Evolutionary conservation across 2,888 invertebrate genomes (phyloP).

Genomic region (Morinoia aosen): DNA sequence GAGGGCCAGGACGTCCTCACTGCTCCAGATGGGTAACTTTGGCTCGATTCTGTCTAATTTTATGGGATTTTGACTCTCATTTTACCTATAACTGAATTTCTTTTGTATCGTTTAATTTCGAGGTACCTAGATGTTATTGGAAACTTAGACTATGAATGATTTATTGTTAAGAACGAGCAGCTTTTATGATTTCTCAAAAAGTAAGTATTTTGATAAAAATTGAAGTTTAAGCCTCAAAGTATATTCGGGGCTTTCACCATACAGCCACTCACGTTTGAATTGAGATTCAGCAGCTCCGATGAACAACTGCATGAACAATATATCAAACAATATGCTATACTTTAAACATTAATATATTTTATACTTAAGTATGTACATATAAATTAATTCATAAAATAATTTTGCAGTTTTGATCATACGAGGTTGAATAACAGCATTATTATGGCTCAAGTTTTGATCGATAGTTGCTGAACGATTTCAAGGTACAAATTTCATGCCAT

Average conservation of each 20-base stretch:
- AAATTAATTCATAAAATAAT: background rate
- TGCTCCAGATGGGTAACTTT: slow-evolving; percentile 82
- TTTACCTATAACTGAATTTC: background rate
- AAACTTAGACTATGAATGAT: no score
- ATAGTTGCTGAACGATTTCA: background rate
- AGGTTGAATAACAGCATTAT: background rate
- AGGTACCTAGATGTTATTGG: no score
- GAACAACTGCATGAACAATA: background rate
- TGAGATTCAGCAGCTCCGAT: background rate
- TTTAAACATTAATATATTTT: background rate
- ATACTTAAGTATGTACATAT: background rate
- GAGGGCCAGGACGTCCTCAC: slow-evolving; percentile 89
- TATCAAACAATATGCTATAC: background rate
- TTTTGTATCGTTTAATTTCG: no score
- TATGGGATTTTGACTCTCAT: background rate
- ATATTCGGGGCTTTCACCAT: no score
- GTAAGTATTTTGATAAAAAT: no score
- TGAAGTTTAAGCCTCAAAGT: no score
- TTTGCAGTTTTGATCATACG: background rate
- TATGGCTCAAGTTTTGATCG: background rate
- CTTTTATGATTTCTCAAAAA: no score
- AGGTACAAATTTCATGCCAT: background rate
- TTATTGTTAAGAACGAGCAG: no score
- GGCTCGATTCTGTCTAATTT: background rate
- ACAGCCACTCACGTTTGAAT: background rate